Evolutionary conservation across 2,797 vertebrate genomes (phyloP).

Genomic region (Phoeniculus purpureus): DNA sequence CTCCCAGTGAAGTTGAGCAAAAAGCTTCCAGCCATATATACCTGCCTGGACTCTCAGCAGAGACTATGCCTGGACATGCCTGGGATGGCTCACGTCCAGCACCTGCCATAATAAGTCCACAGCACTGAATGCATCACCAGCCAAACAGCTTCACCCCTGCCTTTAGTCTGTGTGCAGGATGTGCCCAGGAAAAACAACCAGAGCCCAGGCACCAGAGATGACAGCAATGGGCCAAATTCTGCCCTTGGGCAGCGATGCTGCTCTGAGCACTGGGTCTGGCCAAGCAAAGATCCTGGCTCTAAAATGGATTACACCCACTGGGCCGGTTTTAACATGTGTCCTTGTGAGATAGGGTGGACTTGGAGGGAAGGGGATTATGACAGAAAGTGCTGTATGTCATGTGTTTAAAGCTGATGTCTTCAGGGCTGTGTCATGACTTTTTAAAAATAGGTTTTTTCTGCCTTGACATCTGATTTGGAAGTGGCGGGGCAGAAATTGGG

Average conservation of each 20-base stretch:
- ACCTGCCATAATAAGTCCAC: neutral
- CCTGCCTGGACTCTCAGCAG: neutral
- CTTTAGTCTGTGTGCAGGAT: neutral
- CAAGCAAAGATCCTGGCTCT: neutral
- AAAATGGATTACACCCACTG: neutral
- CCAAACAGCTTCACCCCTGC: neutral
- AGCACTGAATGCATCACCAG: neutral
- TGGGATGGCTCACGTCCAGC: neutral
- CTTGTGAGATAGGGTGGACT: neutral
- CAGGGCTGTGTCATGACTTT: neutral
- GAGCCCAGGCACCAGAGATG: neutral
- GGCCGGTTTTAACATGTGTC: neutral
- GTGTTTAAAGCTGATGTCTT: neutral
- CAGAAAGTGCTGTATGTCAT: neutral
- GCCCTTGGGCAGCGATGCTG: neutral
- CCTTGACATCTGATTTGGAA: neutral
- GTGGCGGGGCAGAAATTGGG: neutral
- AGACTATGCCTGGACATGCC: neutral
- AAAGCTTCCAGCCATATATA: neutral
- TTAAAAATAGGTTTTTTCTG: neutral
- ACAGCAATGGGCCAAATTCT: neutral
- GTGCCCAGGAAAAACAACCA: neutral
- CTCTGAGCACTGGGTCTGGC: accelerated
- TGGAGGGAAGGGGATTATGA: neutral
- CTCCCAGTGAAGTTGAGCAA: neutral